Percentiles rank a stretch among this genome's conserved stretches.
phyloP scores from a whole-genome alignment of 2,797 vertebrate species.

The Siniperca scherzeri region DNA sequence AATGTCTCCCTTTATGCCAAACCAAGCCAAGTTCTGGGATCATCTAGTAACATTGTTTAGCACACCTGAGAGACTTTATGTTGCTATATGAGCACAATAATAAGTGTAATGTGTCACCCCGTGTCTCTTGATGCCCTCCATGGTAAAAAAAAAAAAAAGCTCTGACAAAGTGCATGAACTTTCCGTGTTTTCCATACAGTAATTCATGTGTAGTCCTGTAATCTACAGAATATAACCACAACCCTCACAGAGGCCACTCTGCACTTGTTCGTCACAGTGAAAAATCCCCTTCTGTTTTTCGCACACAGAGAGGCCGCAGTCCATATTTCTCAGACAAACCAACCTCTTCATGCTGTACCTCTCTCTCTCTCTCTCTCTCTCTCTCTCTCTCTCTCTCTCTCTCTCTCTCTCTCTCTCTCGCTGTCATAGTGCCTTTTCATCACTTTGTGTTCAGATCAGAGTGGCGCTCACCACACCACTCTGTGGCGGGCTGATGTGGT shows the following conservation, averaged over 20 bases:
- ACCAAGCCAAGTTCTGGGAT: not conserved
- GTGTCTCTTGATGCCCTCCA: not conserved
- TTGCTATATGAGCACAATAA: not conserved
- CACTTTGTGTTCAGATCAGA: conserved; percentile 63
- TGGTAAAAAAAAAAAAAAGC: not conserved
- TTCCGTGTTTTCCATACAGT: conserved; percentile 1
- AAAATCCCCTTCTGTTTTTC: conserved; percentile 42
- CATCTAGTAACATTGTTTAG: not conserved
- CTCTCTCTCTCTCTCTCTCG: conserved; percentile 46
- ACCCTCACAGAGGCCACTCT: conserved; percentile 20
- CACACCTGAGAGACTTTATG: not conserved
- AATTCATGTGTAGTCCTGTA: conserved; percentile 26
- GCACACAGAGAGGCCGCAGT: conserved; percentile 35
- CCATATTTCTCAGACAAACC: conserved; percentile 40
- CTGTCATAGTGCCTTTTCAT: conserved; percentile 59
- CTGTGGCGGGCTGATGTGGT: conserved; percentile 64
- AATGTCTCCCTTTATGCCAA: not conserved
- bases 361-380: conserved; percentile 42
- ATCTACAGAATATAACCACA: conserved; percentile 43
- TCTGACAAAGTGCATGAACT: conserved; percentile 1
- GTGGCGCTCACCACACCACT: conserved; percentile 49
- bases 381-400: too few species aligned
- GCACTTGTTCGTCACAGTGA: conserved; percentile 24
- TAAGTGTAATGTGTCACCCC: not conserved
- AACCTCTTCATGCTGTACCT: conserved; percentile 21